Evolutionary conservation across 2,113 vertebrate genomes (phyloP), one percentile per base, ranked within the genome.

Genomic region (Nycticebus coucang): DNA sequence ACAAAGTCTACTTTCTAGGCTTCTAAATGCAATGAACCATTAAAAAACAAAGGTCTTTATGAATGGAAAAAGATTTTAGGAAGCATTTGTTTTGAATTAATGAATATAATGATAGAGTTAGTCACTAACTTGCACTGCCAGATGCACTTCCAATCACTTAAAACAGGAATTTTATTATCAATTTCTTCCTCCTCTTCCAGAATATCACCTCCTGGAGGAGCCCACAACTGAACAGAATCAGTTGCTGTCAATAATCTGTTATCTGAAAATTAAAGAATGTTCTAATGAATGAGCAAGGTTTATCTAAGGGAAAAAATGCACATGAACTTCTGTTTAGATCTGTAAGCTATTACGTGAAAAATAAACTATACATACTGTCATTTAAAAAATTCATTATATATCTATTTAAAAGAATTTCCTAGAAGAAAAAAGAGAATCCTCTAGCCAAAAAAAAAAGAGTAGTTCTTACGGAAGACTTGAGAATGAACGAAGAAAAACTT

Each of bases 81-180:
- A 90, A 92, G 50, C 45, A 53, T 57, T 71, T 87, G 50, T 92
- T 87, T 68, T n/a, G 9, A 91, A 78, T 78, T 41, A 91, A 87
- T 80, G 26, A 94, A 90, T 22, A 92, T 33, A 94, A 93, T 37
- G 82, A 89, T 1, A 75, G 60, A 89, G 14, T 71, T 82, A 91
- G 82, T 77, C 75, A 98, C 99, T 96, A 97, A 99, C 99, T 99
- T 99, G 99, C 99, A 99, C 97, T 99, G 99, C 99, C 99, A 99
- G 97, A 99, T 97, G 97, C 99, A 99, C 96, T 99, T 99, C 99
- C 99, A 99, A 98, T 99, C 99, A 97, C 98, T 99, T 95, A 99
- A 98, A 97, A 99, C 97, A 0, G 99, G 99, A 93, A 98, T 97
- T 98, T 99, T 99, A 98, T 99, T 99, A 81, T 99, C 99, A 87